phyloP scores from a whole-genome alignment of 2,888 invertebrate species.

The Pedicia rivosa region DNA sequence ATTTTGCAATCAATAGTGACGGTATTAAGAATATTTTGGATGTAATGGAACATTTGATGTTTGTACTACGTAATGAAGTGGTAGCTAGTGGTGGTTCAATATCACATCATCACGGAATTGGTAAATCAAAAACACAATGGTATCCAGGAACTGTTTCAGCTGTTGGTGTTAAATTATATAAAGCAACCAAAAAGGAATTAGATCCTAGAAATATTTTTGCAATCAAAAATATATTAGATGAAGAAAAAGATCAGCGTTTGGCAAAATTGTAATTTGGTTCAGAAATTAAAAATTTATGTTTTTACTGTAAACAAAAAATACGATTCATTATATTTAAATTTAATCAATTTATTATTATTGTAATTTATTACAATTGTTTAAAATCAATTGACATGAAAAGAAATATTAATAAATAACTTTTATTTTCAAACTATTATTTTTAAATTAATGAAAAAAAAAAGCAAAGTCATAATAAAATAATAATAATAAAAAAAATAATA shows the following conservation, averaged over 20 bases:
- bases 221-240: constrained; percentile 50
- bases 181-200: constrained; percentile 69
- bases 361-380: no score
- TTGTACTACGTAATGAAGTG: constrained; percentile 79
- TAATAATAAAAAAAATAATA: no score
- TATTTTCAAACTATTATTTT: no score
- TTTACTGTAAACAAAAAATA: no score
- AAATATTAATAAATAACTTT: no score
- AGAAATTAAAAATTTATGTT: no score
- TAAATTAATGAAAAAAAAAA: no score
- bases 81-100: constrained; percentile 64
- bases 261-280: no score
- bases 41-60: constrained; percentile 76
- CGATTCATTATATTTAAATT: no score
- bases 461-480: no score
- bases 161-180: constrained; percentile 58
- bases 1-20: constrained; percentile 67
- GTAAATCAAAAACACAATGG: constrained; percentile 82
- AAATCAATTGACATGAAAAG: no score
- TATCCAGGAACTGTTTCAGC: constrained; percentile 70
- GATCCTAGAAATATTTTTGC: constrained; percentile 95
- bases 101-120: constrained; percentile 94
- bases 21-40: constrained; percentile 50
- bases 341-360: no score
- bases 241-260: background rate